Evolutionary conservation across 1,140 invertebrate species (phyloP).

Genomic region (Drosophila kanapiae): DNA sequence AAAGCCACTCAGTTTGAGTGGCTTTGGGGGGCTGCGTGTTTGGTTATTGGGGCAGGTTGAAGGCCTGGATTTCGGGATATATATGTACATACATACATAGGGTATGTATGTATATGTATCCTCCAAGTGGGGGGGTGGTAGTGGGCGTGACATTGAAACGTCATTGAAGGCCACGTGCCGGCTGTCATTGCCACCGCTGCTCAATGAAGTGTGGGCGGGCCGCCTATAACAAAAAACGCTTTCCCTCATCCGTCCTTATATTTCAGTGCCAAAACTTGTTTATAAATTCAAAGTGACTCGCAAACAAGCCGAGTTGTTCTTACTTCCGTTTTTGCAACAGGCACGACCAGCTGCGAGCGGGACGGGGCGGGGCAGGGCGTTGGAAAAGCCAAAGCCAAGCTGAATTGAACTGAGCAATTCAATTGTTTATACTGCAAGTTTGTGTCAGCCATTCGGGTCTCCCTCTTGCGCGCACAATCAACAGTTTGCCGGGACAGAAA

Average conservation of each 20-base stretch:
- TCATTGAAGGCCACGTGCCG: slow-evolving; percentile 71
- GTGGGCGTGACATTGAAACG: slow-evolving; percentile 66
- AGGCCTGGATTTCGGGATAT: slow-evolving; percentile 36
- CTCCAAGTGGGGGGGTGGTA: slow-evolving; percentile 1
- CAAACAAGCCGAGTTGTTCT: slow-evolving; percentile 46
- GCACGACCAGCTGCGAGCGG: background rate
- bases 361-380: background rate
- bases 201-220: slow-evolving; percentile 36
- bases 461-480: slow-evolving; percentile 41
- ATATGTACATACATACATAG: background rate
- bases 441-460: slow-evolving; percentile 3
- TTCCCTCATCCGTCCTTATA: slow-evolving; percentile 24
- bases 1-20: slow-evolving; percentile 23
- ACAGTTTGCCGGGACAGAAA: slow-evolving; percentile 50
- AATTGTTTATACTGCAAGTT: slow-evolving; percentile 48
- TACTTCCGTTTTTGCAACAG: slow-evolving; percentile 69
- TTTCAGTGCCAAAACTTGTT: slow-evolving; percentile 70
- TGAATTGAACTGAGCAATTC: slow-evolving; percentile 39
- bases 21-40: slow-evolving; percentile 14
- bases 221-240: slow-evolving; percentile 3
- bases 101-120: slow-evolving; percentile 3
- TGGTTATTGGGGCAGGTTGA: slow-evolving; percentile 46
- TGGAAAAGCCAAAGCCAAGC: slow-evolving; percentile 11
- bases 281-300: slow-evolving; percentile 49
- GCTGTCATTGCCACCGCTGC: slow-evolving; percentile 7